Evolutionary conservation across 2,888 invertebrate species (phyloP).

Genomic region (Cosmopolites sordidus): DNA sequence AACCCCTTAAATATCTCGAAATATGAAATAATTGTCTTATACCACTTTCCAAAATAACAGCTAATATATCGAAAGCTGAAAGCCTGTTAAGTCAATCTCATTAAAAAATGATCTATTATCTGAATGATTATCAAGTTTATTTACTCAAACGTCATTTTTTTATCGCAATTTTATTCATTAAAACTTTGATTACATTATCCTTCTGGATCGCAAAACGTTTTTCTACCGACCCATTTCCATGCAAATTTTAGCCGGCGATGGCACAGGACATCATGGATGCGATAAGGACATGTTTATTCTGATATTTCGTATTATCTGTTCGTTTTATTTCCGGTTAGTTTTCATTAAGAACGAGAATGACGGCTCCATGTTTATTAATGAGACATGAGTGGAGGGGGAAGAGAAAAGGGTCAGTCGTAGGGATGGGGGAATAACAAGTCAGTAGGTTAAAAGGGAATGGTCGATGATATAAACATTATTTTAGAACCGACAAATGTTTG

Average conservation of each 20-base stretch:
- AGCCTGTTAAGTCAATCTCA: too few relatives aligned
- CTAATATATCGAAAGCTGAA: too few relatives aligned
- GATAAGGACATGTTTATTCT: slow-evolving; percentile 35
- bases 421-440: slow-evolving; percentile 9
- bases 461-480: not conserved
- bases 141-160: too few relatives aligned
- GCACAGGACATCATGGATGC: slow-evolving; percentile 28
- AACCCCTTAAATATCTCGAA: too few relatives aligned
- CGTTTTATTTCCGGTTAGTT: slow-evolving; percentile 27
- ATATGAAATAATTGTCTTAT: too few relatives aligned
- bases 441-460: slow-evolving; percentile 13
- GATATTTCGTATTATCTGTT: slow-evolving; percentile 34
- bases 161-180: not conserved
- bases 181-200: not conserved
- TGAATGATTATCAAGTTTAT: too few relatives aligned
- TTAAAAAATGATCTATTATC: too few relatives aligned
- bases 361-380: slow-evolving; percentile 25
- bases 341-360: slow-evolving; percentile 17
- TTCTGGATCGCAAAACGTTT: slow-evolving; percentile 13
- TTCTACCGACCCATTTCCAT: slow-evolving; percentile 31
- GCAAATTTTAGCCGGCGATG: slow-evolving; percentile 29
- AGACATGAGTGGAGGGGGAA: slow-evolving; percentile 17
- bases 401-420: not conserved
- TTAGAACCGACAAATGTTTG: not conserved
- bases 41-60: too few relatives aligned